Base-by-base conservation (phyloP, 2,113 vertebrate species). In the Stercorarius parasiticus region DNA sequence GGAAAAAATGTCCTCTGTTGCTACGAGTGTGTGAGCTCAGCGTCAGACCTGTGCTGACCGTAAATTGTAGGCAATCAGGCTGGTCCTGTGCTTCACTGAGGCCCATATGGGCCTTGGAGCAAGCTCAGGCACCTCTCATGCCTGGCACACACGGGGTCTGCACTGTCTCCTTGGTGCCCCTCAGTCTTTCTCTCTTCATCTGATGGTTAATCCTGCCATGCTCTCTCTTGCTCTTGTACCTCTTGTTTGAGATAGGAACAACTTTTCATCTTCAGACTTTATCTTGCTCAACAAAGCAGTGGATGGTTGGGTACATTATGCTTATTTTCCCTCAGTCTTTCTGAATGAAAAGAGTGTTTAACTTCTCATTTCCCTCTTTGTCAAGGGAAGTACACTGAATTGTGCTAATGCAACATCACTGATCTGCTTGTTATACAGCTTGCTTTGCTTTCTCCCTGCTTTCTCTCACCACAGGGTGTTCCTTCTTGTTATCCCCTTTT, bases 51-150 rank as follows among this genome's bases (percentile, higher is more conserved):
- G 11, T 32, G 9, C 36, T 65, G 71, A 26, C 12, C 0, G 0
- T 5, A 14, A 0, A 0, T 21, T 3, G 1, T 3, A 5, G 27
- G 53, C n/a, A 29, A 47, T 50, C 73, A 50, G 27, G 11, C 18
- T 65, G 70, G n/a, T 76, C 8, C 50, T 70, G n/a, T 5, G 9
- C 49, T 72, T n/a, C 42, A 14, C n/a, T 10, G n/a, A 47, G 47
- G 82, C 16, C 40, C 94, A 71, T 0, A 0, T 5, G 34, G 38
- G 40, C 34, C 56, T 59, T 26, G 27, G 34, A 65, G 30, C 7
- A 59, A 76, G 30, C 27, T 65, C 58, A 69, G 59, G 25, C 18
- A 58, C 30, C 36, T 83, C 43, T 65, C 21, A n/a, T 0, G 1
- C 18, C 18, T 22, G 40, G 53, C 32, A 83, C 13, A 15, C 4